Evolutionary conservation across 2,888 invertebrate genomes (phyloP), one percentile per base, ranked within the genome.

Genomic region (Diarsia brunnea): DNA sequence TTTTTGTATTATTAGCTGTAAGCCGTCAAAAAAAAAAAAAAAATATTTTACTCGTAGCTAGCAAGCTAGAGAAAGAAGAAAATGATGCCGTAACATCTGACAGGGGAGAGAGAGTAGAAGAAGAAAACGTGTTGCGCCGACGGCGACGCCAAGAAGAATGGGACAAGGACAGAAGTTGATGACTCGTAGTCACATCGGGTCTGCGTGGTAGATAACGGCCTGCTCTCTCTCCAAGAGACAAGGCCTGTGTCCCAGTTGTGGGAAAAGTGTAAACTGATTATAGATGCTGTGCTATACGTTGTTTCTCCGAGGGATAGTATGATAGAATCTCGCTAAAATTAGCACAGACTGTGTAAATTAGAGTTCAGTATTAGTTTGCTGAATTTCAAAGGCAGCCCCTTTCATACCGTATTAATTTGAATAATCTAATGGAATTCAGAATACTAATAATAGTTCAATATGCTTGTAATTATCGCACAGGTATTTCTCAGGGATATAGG

Each of bases 391-490:
- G 69, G 24, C 51, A 69, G 58, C 14, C 65, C 79, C 53, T 69
- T 77, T 73, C 73, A 31, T 47, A 66, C 31, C 63, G 79, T 77
- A 63, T 73, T 73, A 79, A 78, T 73, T 75, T 70, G 55, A 84
- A 81, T 75, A 69, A 71, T 75, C 31, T 83, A 66, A 77, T 73
- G n/a, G 45, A 75, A 73, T 79, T 65, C 27, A 24, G 72, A 63
- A 63, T 71, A 53, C 47, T 53, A 47, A 72, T 63, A 53, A 61
- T 70, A 38, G 47, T 53, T 47, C 38, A 43, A 77, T 70, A 71
- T 63, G 53, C 60, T 68, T 68, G 38, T 45, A 43, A 55, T 53
- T 63, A 79, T 55, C 27, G 10, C 51, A 38, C 27, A 71, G 53
- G 53, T n/a, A 53, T 53, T 53, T 63, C n/a, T 38, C 11, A 14